Percentiles rank a stretch among this genome's conserved stretches.
These are phyloP conservation scores for Sesamia nonagrioides DNA, from an alignment of 1,140 invertebrate species.

Conservation along the genomic window DNA sequence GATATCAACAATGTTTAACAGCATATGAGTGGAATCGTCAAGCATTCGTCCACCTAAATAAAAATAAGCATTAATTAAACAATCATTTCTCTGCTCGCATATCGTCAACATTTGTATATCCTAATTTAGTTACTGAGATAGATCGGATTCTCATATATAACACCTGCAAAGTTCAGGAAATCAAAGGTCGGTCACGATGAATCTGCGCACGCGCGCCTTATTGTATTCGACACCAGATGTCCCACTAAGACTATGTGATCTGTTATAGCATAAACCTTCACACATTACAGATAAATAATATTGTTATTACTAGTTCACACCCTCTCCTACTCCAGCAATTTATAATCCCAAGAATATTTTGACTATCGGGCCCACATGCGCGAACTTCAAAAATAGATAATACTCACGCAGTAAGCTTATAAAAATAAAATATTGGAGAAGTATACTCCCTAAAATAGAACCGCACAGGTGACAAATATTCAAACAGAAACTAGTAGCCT, in stretches of 20 bases:
- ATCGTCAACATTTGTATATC: neutral
- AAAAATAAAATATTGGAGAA: constrained; percentile 64
- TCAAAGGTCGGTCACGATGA: constrained; percentile 62
- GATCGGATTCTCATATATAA: constrained; percentile 25
- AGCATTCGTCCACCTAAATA: neutral
- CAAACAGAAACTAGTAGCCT: constrained; percentile 52
- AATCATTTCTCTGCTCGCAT: neutral
- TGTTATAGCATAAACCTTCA: constrained; percentile 43
- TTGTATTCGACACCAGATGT: constrained; percentile 41
- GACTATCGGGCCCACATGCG: constrained; percentile 67
- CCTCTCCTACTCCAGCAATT: constrained; percentile 47
- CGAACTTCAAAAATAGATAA: constrained; percentile 71
- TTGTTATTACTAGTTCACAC: constrained; percentile 51
- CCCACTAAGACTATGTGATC: constrained; percentile 29
- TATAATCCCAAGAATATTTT: constrained; percentile 59
- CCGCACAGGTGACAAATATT: constrained; percentile 29
- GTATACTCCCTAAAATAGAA: constrained; percentile 38
- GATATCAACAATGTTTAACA: too few relatives aligned
- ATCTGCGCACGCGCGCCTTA: constrained; percentile 60
- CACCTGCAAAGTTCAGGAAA: constrained; percentile 59
- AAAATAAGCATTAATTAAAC: neutral
- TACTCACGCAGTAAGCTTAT: constrained; percentile 56
- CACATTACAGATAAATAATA: constrained; percentile 44
- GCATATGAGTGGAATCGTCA: too few relatives aligned
- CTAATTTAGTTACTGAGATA: constrained; percentile 30